Conservation (phyloP, 2,888 invertebrate genomes). For the Philereme transversata region DNA sequence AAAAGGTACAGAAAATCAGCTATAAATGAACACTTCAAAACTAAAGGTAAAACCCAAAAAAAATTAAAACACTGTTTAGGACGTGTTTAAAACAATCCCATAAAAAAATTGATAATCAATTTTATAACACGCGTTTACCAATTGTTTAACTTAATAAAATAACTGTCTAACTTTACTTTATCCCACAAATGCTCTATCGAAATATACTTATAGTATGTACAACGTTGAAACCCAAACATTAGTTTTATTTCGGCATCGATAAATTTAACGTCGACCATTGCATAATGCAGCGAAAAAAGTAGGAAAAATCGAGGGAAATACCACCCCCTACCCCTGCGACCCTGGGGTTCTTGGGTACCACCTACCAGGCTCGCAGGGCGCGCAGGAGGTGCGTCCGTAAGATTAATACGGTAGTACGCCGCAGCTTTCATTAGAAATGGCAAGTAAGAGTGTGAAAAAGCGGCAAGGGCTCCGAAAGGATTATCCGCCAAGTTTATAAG, state of each 20-base stretch:
- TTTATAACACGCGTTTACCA: too few relatives aligned
- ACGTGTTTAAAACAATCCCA: too few relatives aligned
- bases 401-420: constrained; percentile 79
- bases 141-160: too few relatives aligned
- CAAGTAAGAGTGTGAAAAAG: constrained; percentile 43
- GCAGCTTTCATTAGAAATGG: constrained; percentile 78
- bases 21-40: too few relatives aligned
- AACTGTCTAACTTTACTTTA: too few relatives aligned
- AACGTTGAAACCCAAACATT: constrained; percentile 41
- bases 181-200: too few relatives aligned
- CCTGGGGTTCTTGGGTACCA: constrained; percentile 64
- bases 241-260: constrained; percentile 73
- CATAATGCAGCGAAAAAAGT: constrained; percentile 71
- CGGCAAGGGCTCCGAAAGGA: constrained; percentile 50
- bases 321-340: constrained; percentile 56
- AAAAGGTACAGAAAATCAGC: too few relatives aligned
- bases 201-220: constrained; percentile 12
- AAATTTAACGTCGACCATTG: constrained; percentile 62
- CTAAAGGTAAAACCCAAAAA: too few relatives aligned
- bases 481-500: too few relatives aligned
- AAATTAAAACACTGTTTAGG: too few relatives aligned
- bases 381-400: constrained; percentile 65
- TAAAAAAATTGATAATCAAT: too few relatives aligned
- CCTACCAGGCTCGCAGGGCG: constrained; percentile 74
- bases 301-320: constrained; percentile 67